These are phyloP conservation scores for Catharus ustulatus DNA, from an alignment of 2,797 vertebrate genomes.

Conservation along the genomic window DNA sequence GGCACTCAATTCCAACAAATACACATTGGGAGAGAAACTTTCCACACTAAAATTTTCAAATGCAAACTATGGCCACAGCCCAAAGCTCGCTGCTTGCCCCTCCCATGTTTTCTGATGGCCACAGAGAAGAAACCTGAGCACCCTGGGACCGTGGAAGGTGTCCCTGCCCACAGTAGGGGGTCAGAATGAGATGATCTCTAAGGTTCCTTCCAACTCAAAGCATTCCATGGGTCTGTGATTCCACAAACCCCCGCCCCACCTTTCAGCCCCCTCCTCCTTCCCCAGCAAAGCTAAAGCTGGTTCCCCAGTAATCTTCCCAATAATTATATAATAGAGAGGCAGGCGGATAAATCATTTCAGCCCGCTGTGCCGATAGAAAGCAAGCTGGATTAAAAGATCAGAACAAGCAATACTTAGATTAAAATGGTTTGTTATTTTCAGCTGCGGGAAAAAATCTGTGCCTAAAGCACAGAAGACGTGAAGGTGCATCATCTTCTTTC, in stretches of 20 bases:
- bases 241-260: rapidly evolving
- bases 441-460: background rate
- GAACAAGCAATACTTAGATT: constrained; percentile 60
- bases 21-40: background rate
- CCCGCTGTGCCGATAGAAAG: background rate
- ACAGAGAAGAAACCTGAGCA: background rate
- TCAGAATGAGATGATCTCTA: background rate
- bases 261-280: background rate
- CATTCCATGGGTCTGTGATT: background rate
- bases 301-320: constrained; percentile 51
- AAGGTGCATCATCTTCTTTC: background rate
- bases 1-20: background rate
- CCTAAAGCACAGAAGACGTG: background rate
- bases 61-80: rapidly evolving
- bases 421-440: constrained; percentile 64
- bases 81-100: rapidly evolving
- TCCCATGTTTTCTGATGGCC: rapidly evolving
- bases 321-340: constrained; percentile 66
- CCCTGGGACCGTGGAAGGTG: background rate
- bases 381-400: constrained; percentile 72
- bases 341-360: constrained; percentile 30
- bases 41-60: background rate
- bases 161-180: rapidly evolving
- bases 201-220: background rate
- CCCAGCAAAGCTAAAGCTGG: background rate